These are phyloP conservation scores for Lochmaea crataegi DNA, from an alignment of 2,888 invertebrate species.

Conservation along the genomic window DNA sequence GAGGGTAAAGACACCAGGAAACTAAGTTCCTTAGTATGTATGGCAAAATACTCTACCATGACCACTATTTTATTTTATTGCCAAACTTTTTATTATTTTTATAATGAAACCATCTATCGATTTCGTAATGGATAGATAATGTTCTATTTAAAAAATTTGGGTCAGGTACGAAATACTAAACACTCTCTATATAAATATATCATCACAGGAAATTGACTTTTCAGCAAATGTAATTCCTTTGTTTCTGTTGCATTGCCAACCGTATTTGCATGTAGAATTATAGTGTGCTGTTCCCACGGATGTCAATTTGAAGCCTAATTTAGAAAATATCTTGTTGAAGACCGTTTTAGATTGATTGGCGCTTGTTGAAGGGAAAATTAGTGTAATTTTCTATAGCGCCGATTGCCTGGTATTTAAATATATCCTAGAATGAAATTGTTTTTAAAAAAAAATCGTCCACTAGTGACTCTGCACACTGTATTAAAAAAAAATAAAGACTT, in stretches of 20 bases:
- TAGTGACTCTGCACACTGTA: too few relatives aligned
- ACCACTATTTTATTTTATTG: too few relatives aligned
- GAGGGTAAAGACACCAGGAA: too few relatives aligned
- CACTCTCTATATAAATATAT: slow-evolving; percentile 16
- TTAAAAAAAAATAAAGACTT: too few relatives aligned
- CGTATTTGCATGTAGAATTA: slow-evolving; percentile 39
- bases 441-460: too few relatives aligned
- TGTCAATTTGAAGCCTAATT: slow-evolving; percentile 31
- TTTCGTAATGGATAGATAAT: background rate
- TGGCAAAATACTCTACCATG: too few relatives aligned
- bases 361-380: slow-evolving; percentile 12
- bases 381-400: background rate
- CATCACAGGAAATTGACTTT: slow-evolving; percentile 43
- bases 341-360: background rate
- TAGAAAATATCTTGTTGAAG: background rate
- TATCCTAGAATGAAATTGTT: background rate
- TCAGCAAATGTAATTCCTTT: slow-evolving; percentile 42
- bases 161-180: slow-evolving; percentile 41
- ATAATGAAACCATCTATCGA: background rate
- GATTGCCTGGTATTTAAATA: background rate
- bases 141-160: slow-evolving; percentile 24
- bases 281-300: slow-evolving; percentile 31
- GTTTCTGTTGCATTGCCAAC: slow-evolving; percentile 33
- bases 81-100: background rate
- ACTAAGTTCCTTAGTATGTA: too few relatives aligned